Conservation (phyloP, 2,797 vertebrate genomes). For the Tiaroga cobitis region DNA sequence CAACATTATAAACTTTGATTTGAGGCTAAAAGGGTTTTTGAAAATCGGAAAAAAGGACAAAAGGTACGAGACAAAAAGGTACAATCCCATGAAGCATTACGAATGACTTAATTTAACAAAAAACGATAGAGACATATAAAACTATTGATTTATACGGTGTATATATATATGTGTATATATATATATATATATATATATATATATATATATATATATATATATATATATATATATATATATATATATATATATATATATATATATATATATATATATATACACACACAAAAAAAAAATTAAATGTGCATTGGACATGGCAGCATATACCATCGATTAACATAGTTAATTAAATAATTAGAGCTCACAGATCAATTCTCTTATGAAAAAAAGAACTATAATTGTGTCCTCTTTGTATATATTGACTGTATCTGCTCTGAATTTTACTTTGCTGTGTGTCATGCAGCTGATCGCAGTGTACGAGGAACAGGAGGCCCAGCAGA, state of each 20-base stretch:
- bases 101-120: not conserved
- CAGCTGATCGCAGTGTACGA: slow-evolving; percentile 97
- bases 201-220: too few relatives aligned
- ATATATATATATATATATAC: too few relatives aligned
- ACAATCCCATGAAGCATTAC: not conserved
- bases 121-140: not conserved
- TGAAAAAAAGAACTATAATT: not conserved
- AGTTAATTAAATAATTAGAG: not conserved
- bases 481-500: slow-evolving; percentile 79
- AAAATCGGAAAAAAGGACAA: not conserved
- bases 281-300: not conserved
- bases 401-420: not conserved
- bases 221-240: too few relatives aligned
- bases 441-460: slow-evolving; percentile 35
- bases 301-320: not conserved
- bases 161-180: too few relatives aligned
- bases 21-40: not conserved
- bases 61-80: not conserved
- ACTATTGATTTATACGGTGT: not conserved
- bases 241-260: too few relatives aligned
- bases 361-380: not conserved
- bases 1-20: not conserved
- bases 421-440: not conserved
- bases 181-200: too few relatives aligned
- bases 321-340: not conserved